Evolutionary conservation across 2,797 vertebrate species (phyloP).

Genomic region (Dryobates pubescens): DNA sequence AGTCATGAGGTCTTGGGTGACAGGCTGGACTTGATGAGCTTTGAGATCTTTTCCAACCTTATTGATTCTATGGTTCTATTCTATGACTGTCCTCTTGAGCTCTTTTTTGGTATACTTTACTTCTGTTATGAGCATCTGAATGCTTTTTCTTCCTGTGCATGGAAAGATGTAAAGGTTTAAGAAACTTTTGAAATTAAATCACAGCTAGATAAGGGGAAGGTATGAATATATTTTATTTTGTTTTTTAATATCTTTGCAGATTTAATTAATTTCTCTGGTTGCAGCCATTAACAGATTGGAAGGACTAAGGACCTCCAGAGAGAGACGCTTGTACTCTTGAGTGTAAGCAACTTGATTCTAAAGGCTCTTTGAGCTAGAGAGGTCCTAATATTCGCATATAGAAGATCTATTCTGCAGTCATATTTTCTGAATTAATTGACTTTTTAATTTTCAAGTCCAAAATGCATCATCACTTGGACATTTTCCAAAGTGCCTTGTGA

Average conservation of each 20-base stretch:
- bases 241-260: background rate
- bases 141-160: background rate
- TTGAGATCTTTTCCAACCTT: no score
- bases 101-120: background rate
- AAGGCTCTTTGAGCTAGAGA: background rate
- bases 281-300: background rate
- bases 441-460: background rate
- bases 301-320: background rate
- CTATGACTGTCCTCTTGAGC: background rate
- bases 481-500: background rate
- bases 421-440: background rate
- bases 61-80: no score
- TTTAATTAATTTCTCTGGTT: background rate
- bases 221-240: background rate
- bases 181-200: background rate
- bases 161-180: background rate
- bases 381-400: background rate
- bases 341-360: background rate
- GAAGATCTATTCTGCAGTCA: background rate
- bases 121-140: background rate
- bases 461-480: background rate
- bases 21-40: no score
- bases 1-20: no score
- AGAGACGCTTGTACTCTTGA: fast-evolving
- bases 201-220: background rate